Conservation (phyloP, 2,113 vertebrate species). For the Heteronetta atricapilla region DNA sequence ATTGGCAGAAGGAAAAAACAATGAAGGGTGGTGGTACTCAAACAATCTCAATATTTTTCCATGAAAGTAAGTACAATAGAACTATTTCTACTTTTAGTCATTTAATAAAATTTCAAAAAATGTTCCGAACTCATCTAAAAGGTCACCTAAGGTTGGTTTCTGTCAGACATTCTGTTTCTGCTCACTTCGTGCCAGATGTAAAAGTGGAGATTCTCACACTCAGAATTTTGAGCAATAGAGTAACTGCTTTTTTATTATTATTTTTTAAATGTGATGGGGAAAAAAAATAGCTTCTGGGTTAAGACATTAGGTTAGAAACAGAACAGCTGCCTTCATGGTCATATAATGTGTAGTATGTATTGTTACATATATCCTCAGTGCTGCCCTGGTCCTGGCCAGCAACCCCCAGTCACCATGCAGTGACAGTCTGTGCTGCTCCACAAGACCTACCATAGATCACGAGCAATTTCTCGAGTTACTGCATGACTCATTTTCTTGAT, state of each 20-base stretch:
- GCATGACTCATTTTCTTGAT: slow-evolving; percentile 19
- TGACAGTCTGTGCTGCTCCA: background rate
- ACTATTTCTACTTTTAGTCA: background rate
- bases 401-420: background rate
- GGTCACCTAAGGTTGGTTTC: background rate
- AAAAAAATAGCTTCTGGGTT: background rate
- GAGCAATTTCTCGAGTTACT: background rate
- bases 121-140: background rate
- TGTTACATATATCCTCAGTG: background rate
- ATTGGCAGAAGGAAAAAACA: background rate
- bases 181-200: background rate
- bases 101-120: background rate
- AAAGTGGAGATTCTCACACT: background rate
- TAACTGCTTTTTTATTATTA: background rate
- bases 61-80: background rate
- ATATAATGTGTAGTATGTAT: rapidly evolving
- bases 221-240: background rate
- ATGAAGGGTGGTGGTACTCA: background rate
- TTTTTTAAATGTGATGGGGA: background rate
- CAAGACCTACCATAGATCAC: background rate
- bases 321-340: background rate
- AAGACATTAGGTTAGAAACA: background rate
- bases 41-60: background rate
- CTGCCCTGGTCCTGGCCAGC: background rate
- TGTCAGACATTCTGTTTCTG: background rate